Percentiles rank a stretch among this genome's conserved stretches.
Evolutionary conservation across 2,888 invertebrate species (phyloP).

Genomic region (Neoitamus cyanurus): DNA sequence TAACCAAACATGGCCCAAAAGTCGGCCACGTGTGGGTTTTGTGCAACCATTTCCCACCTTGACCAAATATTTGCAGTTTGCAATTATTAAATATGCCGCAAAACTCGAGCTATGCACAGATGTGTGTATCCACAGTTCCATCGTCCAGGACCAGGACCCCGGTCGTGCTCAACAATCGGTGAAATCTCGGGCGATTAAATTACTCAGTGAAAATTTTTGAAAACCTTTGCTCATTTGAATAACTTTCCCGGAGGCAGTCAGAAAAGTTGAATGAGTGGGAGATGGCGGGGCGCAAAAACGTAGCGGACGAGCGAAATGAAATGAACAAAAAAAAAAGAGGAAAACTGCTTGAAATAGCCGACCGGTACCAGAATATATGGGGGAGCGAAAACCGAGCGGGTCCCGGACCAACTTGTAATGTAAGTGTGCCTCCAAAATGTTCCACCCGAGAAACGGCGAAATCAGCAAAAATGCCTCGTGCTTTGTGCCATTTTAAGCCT

Average conservation of each 20-base stretch:
- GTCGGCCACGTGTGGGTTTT: background rate
- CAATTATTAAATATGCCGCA: background rate
- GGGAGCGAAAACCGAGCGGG: background rate
- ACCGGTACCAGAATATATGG: background rate
- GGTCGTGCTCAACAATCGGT: slow-evolving; percentile 6
- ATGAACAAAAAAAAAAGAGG: background rate
- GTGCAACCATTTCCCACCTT: background rate
- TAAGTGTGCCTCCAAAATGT: slow-evolving; percentile 16
- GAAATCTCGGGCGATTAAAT: background rate
- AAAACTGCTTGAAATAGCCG: background rate
- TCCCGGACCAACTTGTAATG: background rate
- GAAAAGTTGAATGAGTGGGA: background rate
- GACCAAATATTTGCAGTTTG: background rate
- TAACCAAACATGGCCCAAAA: background rate
- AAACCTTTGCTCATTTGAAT: slow-evolving; percentile 27
- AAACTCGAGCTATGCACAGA: background rate
- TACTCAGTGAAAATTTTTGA: background rate
- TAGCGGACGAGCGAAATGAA: background rate
- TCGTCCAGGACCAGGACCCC: background rate
- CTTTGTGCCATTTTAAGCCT: slow-evolving; percentile 36
- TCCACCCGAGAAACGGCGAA: background rate
- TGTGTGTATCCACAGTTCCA: background rate
- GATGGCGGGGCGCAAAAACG: background rate
- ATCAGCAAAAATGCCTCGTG: slow-evolving; percentile 25
- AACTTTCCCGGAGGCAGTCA: slow-evolving; percentile 1